phyloP scores from a whole-genome alignment of 2,888 invertebrate genomes.

The Dicranocentrus wangi region DNA sequence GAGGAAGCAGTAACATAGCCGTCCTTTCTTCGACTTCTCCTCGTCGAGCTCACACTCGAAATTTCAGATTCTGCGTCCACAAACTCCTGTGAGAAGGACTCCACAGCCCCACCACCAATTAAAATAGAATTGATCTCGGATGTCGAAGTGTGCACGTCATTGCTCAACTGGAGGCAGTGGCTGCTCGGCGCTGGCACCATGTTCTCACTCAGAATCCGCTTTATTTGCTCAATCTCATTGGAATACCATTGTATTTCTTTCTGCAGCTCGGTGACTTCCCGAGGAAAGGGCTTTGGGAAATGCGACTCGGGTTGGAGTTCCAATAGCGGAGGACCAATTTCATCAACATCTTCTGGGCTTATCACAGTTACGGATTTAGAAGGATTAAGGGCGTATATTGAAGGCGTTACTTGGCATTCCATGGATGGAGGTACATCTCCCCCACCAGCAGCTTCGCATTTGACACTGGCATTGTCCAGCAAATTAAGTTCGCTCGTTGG shows the following conservation, averaged over 20 bases:
- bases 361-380: too few relatives aligned
- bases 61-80: conserved; percentile 16
- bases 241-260: conserved; percentile 21
- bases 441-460: too few relatives aligned
- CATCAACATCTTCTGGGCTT: conserved; percentile 2
- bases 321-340: conserved; percentile 16
- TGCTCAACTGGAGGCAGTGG: background rate
- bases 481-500: too few relatives aligned
- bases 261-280: background rate
- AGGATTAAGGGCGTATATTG: too few relatives aligned
- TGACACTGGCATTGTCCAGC: too few relatives aligned
- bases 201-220: conserved; percentile 28
- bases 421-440: too few relatives aligned
- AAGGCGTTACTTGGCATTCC: too few relatives aligned
- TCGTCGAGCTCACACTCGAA: background rate
- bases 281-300: background rate
- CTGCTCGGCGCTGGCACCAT: conserved; percentile 11
- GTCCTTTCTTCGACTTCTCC: background rate
- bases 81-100: conserved; percentile 11
- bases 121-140: background rate
- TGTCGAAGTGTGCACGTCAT: background rate
- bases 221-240: conserved; percentile 35
- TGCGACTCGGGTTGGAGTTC: background rate
- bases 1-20: conserved; percentile 15
- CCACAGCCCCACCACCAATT: background rate